phyloP scores from a whole-genome alignment of 2,797 vertebrate genomes.

The Nothura maculosa region DNA sequence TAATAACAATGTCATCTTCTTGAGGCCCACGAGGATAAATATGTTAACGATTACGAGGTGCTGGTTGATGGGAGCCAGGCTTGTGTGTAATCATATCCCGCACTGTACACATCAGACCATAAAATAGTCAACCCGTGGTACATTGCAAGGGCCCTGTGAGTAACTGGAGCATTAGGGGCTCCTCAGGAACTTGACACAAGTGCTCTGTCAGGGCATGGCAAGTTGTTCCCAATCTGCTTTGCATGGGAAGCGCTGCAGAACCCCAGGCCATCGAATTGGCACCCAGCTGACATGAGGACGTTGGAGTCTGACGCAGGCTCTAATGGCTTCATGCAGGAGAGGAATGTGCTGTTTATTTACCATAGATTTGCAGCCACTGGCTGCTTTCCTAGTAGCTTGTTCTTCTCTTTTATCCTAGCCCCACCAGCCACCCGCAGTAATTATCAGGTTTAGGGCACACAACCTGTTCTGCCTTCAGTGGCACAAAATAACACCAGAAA shows the following conservation, averaged over 20 bases:
- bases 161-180: slow-evolving; percentile 4
- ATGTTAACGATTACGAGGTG: slow-evolving; percentile 49
- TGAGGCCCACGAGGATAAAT: slow-evolving; percentile 53
- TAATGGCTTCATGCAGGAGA: slow-evolving; percentile 34
- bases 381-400: slow-evolving; percentile 59
- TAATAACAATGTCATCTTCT: slow-evolving; percentile 68
- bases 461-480: slow-evolving; percentile 44
- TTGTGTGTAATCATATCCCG: slow-evolving; percentile 63
- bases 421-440: slow-evolving; percentile 54
- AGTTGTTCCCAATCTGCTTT: slow-evolving; percentile 12
- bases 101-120: slow-evolving; percentile 50
- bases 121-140: slow-evolving; percentile 44
- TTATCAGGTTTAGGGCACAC: slow-evolving; percentile 47
- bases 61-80: slow-evolving; percentile 63
- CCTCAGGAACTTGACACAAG: slow-evolving; percentile 23
- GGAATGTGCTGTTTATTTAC: slow-evolving; percentile 71
- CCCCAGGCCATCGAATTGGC: slow-evolving; percentile 31
- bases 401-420: slow-evolving; percentile 54
- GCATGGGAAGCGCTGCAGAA: neutral
- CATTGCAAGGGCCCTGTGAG: slow-evolving; percentile 24
- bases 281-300: slow-evolving; percentile 43
- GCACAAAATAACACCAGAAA: slow-evolving; percentile 30
- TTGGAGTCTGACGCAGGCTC: slow-evolving; percentile 37
- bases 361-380: slow-evolving; percentile 42
- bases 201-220: neutral